Conservation (phyloP, 2,888 invertebrate species). For the Hymenopus coronatus region DNA sequence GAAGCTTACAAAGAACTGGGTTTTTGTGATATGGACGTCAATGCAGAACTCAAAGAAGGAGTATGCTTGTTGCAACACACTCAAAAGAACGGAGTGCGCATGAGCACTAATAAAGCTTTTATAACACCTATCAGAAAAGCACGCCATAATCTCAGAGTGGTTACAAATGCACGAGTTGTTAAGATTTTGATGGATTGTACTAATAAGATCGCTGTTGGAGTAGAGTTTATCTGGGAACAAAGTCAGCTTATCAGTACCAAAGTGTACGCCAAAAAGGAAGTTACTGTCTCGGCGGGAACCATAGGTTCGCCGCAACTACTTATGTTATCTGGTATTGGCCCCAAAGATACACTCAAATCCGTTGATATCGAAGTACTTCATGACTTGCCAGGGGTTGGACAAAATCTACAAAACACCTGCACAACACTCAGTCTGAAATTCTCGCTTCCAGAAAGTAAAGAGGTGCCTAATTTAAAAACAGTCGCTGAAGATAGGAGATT, state of each 20-base stretch:
- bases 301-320: neutral
- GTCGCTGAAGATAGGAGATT: neutral
- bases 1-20: neutral
- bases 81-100: neutral
- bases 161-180: neutral
- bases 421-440: slow-evolving; percentile 58
- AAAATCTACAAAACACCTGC: slow-evolving; percentile 46
- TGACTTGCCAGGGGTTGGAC: neutral
- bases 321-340: slow-evolving; percentile 13
- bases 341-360: neutral
- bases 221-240: neutral
- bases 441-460: too few species aligned
- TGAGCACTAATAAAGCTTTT: slow-evolving; percentile 6
- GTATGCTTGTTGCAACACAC: neutral
- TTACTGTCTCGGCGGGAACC: neutral
- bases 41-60: neutral
- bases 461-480: neutral
- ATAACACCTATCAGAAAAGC: neutral
- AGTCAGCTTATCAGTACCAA: neutral
- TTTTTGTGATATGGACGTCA: neutral
- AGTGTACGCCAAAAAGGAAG: neutral
- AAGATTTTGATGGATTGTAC: neutral
- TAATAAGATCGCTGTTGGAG: neutral
- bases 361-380: neutral
- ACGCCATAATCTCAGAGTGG: neutral